phyloP scores from a whole-genome alignment of 2,797 vertebrate species.

The Mareca strepera region DNA sequence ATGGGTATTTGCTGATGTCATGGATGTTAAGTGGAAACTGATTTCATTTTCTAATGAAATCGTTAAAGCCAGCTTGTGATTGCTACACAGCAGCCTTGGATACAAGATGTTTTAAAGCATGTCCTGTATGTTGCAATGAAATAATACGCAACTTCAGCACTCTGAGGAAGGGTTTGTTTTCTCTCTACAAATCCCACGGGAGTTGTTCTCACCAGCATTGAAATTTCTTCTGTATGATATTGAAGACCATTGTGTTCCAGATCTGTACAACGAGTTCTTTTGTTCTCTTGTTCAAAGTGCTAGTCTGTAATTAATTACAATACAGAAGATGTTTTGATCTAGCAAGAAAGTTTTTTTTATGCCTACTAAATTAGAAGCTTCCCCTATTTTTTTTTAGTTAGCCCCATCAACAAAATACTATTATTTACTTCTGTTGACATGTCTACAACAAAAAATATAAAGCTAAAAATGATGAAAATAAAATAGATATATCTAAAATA shows the following conservation, averaged over 20 bases:
- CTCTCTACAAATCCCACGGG: not conserved
- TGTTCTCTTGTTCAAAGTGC: not conserved
- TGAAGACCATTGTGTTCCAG: not conserved
- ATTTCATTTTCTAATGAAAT: not conserved
- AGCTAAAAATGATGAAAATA: not conserved
- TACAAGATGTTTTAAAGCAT: not conserved
- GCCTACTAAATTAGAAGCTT: not conserved
- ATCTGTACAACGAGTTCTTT: not conserved
- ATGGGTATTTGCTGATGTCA: not conserved
- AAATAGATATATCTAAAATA: not conserved
- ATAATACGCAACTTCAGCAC: rapidly evolving
- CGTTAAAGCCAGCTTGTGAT: not conserved
- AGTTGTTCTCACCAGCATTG: not conserved
- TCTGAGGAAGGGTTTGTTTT: not conserved
- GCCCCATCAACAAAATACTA: not conserved
- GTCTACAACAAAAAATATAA: not conserved
- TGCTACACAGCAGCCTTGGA: not conserved
- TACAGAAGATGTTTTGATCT: not conserved
- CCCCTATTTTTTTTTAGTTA: not conserved
- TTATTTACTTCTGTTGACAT: not conserved
- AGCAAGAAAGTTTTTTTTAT: not conserved
- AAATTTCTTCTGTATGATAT: not conserved
- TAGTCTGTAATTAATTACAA: not conserved
- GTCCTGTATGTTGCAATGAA: not conserved
- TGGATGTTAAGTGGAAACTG: not conserved